These are phyloP conservation scores for Catharus ustulatus DNA, from an alignment of 2,797 vertebrate species.

Conservation along the genomic window DNA sequence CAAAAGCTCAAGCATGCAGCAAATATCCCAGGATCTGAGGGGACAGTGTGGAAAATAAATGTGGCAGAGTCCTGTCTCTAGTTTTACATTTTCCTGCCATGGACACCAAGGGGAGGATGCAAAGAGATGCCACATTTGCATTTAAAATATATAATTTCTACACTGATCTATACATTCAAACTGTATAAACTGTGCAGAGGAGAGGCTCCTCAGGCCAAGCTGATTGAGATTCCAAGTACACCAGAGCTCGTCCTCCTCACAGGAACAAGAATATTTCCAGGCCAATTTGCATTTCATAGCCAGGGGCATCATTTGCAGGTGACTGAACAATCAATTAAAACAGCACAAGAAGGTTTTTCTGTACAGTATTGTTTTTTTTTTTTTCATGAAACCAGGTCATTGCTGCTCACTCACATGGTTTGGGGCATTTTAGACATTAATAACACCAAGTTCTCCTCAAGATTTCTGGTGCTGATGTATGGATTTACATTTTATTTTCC, in stretches of 20 bases:
- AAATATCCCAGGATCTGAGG: neutral
- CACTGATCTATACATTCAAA: neutral
- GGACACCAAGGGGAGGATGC: neutral
- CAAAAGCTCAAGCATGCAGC: neutral
- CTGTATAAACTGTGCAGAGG: neutral
- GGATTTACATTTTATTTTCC: neutral
- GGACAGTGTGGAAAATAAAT: neutral
- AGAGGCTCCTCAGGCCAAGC: neutral
- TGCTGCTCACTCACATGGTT: constrained; percentile 19
- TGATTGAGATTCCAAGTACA: neutral
- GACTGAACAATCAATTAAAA: constrained; percentile 61
- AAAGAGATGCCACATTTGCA: neutral
- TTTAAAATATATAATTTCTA: neutral
- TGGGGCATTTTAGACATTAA: neutral
- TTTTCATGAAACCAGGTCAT: neutral
- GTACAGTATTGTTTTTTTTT: neutral
- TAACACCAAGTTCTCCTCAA: neutral
- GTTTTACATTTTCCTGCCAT: neutral
- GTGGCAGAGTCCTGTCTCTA: neutral
- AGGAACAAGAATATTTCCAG: neutral
- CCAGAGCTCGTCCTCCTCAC: neutral
- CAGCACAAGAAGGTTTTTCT: neutral
- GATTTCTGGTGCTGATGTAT: neutral
- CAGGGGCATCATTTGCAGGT: constrained; percentile 50
- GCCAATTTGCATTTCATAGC: constrained; percentile 34